phyloP scores from a whole-genome alignment of 1,140 invertebrate species.

The Yoshiicerus persimilis region DNA sequence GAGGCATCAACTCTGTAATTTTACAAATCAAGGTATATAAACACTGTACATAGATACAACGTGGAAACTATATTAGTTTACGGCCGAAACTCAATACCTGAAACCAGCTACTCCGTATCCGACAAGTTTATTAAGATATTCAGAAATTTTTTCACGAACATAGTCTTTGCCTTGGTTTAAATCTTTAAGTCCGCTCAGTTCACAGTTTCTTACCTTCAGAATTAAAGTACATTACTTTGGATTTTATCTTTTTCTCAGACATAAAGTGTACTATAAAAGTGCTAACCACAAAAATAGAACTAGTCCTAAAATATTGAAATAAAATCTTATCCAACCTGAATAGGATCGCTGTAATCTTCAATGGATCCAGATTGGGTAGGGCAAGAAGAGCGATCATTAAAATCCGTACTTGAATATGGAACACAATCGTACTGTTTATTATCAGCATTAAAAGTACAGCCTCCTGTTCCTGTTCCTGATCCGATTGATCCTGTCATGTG shows the following conservation, averaged over 20 bases:
- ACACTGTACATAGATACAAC: neutral
- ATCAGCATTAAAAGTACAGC: constrained; percentile 53
- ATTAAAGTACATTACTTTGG: neutral
- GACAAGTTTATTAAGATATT: constrained; percentile 71
- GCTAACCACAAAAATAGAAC: too few species aligned
- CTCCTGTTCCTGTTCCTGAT: constrained; percentile 58
- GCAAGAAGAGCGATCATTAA: neutral
- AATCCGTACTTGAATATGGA: neutral
- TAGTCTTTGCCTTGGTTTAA: constrained; percentile 5
- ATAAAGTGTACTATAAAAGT: too few species aligned
- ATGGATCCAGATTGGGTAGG: neutral
- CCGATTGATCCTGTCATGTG: constrained; percentile 74
- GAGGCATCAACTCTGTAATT: constrained; percentile 56
- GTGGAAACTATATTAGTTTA: neutral
- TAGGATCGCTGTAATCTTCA: neutral
- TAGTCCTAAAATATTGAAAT: neutral
- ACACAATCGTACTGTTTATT: neutral
- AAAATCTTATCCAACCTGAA: constrained; percentile 28
- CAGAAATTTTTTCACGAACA: constrained; percentile 57
- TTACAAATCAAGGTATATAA: constrained; percentile 25
- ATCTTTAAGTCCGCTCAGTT: constrained; percentile 18
- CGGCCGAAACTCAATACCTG: constrained; percentile 51
- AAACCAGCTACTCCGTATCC: constrained; percentile 79
- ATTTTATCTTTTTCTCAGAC: neutral
- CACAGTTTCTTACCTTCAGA: constrained; percentile 29